Percentiles rank a stretch among this genome's conserved stretches.
These are phyloP conservation scores for Tinamus major DNA, from an alignment of 2,797 vertebrate species.

Conservation along the genomic window DNA sequence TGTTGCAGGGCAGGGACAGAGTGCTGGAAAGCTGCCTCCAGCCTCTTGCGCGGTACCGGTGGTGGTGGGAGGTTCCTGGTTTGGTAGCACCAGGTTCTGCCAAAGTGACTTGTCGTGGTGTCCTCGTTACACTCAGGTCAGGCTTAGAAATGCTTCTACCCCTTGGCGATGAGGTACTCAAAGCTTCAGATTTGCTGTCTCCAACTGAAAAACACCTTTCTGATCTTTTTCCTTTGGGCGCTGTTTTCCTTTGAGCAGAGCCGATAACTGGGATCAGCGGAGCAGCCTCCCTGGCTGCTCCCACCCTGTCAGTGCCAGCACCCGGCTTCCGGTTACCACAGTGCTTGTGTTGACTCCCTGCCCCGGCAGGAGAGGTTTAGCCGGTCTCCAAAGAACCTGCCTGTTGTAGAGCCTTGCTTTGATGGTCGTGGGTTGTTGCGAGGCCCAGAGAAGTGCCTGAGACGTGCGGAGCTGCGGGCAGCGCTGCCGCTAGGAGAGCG, in stretches of 20 bases:
- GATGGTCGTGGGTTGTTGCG: not conserved
- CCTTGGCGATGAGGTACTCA: not conserved
- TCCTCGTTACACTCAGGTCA: not conserved
- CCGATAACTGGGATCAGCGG: not conserved
- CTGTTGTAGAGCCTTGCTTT: not conserved
- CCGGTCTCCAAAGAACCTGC: accelerated
- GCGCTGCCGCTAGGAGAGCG: not conserved
- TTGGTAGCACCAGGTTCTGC: not conserved
- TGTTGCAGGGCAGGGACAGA: not conserved
- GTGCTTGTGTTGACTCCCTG: not conserved
- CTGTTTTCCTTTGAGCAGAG: not conserved
- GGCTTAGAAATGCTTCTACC: not conserved
- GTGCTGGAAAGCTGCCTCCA: not conserved
- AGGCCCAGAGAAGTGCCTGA: not conserved
- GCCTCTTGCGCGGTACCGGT: accelerated
- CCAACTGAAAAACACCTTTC: not conserved
- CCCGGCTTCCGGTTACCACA: not conserved
- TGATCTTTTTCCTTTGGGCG: not conserved
- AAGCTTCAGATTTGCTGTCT: not conserved
- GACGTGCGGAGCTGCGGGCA: not conserved
- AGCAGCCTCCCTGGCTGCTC: not conserved
- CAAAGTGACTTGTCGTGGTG: not conserved
- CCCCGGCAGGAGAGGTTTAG: not conserved
- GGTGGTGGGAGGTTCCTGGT: not conserved
- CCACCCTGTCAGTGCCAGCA: not conserved